A percentile compares a stretch with the other conserved stretches of the same genome.
These are phyloP conservation scores for Unio delphinus DNA, from an alignment of 2,888 invertebrate genomes.

Conservation along the genomic window DNA sequence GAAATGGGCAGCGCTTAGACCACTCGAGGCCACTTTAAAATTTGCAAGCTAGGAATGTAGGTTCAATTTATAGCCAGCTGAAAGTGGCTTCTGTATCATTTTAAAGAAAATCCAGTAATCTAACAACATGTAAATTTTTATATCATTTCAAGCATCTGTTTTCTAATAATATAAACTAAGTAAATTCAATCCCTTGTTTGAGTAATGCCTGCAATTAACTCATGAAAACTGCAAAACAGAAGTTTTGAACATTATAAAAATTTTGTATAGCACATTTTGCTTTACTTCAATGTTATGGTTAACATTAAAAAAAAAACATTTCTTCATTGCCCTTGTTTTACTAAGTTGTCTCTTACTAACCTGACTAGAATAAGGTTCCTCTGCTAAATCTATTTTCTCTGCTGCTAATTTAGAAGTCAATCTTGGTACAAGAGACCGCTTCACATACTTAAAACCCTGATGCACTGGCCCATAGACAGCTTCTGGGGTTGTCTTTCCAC, in stretches of 20 bases:
- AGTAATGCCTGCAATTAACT: too few species aligned
- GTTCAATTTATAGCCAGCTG: too few species aligned
- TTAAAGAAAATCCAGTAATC: too few species aligned
- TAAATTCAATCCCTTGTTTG: too few species aligned
- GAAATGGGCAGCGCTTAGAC: too few species aligned
- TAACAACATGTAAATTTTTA: too few species aligned
- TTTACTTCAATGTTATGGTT: background rate
- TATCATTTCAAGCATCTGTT: too few species aligned
- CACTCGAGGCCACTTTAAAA: too few species aligned
- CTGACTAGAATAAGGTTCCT: slow-evolving; percentile 66
- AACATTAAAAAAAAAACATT: background rate
- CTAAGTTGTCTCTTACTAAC: slow-evolving; percentile 36
- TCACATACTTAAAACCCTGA: slow-evolving; percentile 43
- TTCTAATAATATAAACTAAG: too few species aligned
- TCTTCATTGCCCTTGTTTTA: background rate
- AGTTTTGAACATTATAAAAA: background rate
- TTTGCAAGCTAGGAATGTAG: too few species aligned
- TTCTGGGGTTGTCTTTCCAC: slow-evolving; percentile 22
- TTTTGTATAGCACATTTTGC: slow-evolving; percentile 1
- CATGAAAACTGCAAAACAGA: too few species aligned
- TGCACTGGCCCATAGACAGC: slow-evolving; percentile 26
- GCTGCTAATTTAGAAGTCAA: slow-evolving; percentile 64
- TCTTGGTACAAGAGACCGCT: slow-evolving; percentile 59
- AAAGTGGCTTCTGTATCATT: too few species aligned
- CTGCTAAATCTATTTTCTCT: slow-evolving; percentile 68